phyloP scores from a whole-genome alignment of 2,113 vertebrate genomes.

The Rhabdomys dilectus region DNA sequence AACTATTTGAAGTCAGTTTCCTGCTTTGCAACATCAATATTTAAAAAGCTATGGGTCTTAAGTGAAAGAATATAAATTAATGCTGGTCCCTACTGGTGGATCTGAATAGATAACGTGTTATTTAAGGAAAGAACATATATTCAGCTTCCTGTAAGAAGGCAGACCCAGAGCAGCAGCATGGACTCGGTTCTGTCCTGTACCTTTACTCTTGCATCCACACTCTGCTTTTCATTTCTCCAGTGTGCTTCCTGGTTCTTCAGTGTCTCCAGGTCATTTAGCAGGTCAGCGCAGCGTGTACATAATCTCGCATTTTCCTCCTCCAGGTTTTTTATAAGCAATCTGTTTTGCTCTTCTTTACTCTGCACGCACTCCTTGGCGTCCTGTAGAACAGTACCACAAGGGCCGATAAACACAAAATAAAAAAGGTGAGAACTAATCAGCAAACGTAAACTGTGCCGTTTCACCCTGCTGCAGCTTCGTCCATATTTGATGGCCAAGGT shows the following conservation, averaged over 20 bases:
- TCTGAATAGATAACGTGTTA: slow-evolving; percentile 91
- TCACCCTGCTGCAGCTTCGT: slow-evolving; percentile 88
- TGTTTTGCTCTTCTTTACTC: slow-evolving; percentile 92
- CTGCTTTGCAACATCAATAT: slow-evolving; percentile 93
- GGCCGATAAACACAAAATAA: slow-evolving; percentile 85
- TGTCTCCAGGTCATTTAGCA: slow-evolving; percentile 95
- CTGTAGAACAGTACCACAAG: slow-evolving; percentile 89
- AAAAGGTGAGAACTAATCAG: slow-evolving; percentile 91
- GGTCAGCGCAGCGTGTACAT: slow-evolving; percentile 90
- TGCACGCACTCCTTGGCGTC: slow-evolving; percentile 90
- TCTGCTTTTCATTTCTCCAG: slow-evolving; percentile 90
- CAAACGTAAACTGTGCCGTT: slow-evolving; percentile 89
- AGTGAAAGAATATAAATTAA: slow-evolving; percentile 92
- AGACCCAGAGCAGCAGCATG: slow-evolving; percentile 80
- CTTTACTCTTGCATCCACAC: slow-evolving; percentile 91
- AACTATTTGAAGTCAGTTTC: slow-evolving; percentile 92
- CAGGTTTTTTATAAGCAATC: slow-evolving; percentile 90
- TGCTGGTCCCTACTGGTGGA: slow-evolving; percentile 88
- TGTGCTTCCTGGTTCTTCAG: slow-evolving; percentile 90
- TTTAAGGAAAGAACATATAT: slow-evolving; percentile 88
- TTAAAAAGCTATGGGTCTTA: slow-evolving; percentile 92
- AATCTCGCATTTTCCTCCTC: slow-evolving; percentile 93
- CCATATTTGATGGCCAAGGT: slow-evolving; percentile 94
- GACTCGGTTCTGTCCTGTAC: slow-evolving; percentile 83
- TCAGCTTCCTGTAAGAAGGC: slow-evolving; percentile 82